These are phyloP conservation scores for Dryococelus australis DNA, from an alignment of 2,888 invertebrate species.

Conservation along the genomic window DNA sequence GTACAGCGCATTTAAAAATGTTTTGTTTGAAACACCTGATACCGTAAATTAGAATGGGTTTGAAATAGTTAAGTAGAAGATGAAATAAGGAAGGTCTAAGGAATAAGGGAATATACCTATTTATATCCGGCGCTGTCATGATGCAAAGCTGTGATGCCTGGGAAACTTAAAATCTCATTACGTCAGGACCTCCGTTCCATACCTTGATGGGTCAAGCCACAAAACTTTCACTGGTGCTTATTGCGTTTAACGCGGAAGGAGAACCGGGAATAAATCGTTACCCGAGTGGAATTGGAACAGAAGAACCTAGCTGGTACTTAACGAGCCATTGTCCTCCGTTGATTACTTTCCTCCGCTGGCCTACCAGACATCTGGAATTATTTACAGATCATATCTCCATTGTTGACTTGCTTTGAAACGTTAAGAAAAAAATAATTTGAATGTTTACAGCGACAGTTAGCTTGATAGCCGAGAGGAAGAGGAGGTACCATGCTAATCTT, in stretches of 20 bases:
- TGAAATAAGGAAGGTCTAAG: too few relatives aligned
- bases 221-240: too few relatives aligned
- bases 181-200: too few relatives aligned
- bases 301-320: neutral
- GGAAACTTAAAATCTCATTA: too few relatives aligned
- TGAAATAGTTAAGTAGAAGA: too few relatives aligned
- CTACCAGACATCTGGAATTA: neutral
- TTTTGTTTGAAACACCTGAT: too few relatives aligned
- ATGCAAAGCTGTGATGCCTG: too few relatives aligned
- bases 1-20: too few relatives aligned
- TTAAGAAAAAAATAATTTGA: neutral
- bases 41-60: too few relatives aligned
- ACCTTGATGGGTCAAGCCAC: too few relatives aligned
- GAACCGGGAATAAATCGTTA: neutral
- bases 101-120: too few relatives aligned
- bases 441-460: neutral
- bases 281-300: neutral
- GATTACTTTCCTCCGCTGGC: neutral
- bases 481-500: neutral
- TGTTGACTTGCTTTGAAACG: neutral
- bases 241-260: neutral
- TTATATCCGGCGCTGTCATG: too few relatives aligned
- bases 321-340: slow-evolving; percentile 1
- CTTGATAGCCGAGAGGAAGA: neutral
- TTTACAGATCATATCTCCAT: neutral